Percentiles rank a stretch among this genome's conserved stretches.
phyloP scores from a whole-genome alignment of 2,888 invertebrate genomes.

The Calliscelio sp. region DNA sequence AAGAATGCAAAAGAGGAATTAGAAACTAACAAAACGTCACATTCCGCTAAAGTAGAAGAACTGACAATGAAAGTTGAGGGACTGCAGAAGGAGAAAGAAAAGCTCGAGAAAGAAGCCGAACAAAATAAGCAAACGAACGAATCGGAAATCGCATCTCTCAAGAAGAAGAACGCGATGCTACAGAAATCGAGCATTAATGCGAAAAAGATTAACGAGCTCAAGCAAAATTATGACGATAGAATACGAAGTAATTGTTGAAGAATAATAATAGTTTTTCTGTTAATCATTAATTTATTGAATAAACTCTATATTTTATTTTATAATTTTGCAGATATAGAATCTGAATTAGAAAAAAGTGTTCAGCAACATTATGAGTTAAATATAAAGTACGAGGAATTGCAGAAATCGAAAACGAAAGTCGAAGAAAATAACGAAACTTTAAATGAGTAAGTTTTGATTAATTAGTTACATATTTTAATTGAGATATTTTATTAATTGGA shows the following conservation, averaged over 20 bases:
- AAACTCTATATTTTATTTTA: no score
- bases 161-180: constrained; percentile 90
- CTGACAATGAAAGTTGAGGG: constrained; percentile 87
- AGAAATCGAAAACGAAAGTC: constrained; percentile 93
- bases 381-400: constrained; percentile 92
- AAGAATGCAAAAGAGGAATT: constrained; percentile 88
- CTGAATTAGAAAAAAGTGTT: constrained; percentile 89
- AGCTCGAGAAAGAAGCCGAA: constrained; percentile 89
- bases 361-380: constrained; percentile 93
- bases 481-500: neutral
- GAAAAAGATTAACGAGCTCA: constrained; percentile 89
- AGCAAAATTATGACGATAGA: constrained; percentile 89
- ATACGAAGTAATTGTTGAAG: constrained; percentile 88
- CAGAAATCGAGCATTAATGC: constrained; percentile 89
- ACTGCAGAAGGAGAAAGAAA: constrained; percentile 88
- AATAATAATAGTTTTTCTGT: neutral
- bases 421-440: constrained; percentile 93
- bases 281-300: neutral
- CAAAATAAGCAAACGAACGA: constrained; percentile 93
- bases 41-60: constrained; percentile 86
- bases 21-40: constrained; percentile 85
- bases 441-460: constrained; percentile 87
- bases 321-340: constrained; percentile 88
- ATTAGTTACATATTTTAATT: neutral
- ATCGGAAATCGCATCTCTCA: constrained; percentile 91